phyloP scores from a whole-genome alignment of 2,888 invertebrate species.

The Eledone cirrhosa region DNA sequence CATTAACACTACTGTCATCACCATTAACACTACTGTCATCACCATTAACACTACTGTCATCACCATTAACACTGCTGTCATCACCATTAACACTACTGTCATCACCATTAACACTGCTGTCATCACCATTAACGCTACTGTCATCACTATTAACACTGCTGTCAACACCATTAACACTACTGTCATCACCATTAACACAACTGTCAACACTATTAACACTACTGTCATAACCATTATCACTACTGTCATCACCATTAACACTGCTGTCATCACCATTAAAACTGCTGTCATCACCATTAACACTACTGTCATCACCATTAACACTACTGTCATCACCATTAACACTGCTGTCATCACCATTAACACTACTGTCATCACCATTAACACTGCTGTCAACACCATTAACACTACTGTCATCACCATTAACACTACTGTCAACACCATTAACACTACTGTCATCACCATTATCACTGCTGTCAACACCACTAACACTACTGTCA shows the following conservation, averaged over 20 bases:
- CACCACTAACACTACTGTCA: too few relatives aligned
- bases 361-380: background rate
- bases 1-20: too few relatives aligned
- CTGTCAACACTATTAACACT: background rate
- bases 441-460: too few relatives aligned
- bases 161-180: slow-evolving; percentile 11
- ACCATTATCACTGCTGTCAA: too few relatives aligned
- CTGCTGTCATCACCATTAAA: background rate
- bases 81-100: slow-evolving; percentile 20
- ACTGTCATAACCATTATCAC: slow-evolving; percentile 17
- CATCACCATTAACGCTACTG: too few relatives aligned
- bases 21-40: too few relatives aligned
- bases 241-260: slow-evolving; percentile 15
- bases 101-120: too few relatives aligned
- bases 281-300: slow-evolving; percentile 3
- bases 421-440: too few relatives aligned
- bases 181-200: slow-evolving; percentile 5
- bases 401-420: too few relatives aligned
- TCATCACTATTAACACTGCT: slow-evolving; percentile 1
- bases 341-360: background rate
- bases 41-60: too few relatives aligned
- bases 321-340: background rate
- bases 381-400: background rate
- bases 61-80: slow-evolving; percentile 7
- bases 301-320: background rate